These are phyloP conservation scores for Choristoneura rosaceana DNA, from an alignment of 2,888 invertebrate species.

Conservation along the genomic window DNA sequence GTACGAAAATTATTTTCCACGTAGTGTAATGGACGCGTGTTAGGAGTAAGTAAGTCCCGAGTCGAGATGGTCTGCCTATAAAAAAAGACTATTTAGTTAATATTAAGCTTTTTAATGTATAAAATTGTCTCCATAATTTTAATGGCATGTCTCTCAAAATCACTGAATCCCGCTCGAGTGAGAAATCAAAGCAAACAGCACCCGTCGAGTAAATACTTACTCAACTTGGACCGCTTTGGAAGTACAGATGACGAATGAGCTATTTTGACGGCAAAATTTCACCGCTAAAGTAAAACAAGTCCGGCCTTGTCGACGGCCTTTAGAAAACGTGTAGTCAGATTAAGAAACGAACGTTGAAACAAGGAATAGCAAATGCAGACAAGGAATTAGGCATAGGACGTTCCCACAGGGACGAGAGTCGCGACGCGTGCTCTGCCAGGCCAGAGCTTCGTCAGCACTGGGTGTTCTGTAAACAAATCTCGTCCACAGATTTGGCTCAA, in stretches of 20 bases:
- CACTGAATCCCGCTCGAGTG: slow-evolving; percentile 35
- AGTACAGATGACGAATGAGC: slow-evolving; percentile 33
- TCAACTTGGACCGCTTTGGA: slow-evolving; percentile 15
- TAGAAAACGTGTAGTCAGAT: slow-evolving; percentile 42
- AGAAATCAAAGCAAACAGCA: background rate
- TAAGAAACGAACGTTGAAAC: slow-evolving; percentile 29
- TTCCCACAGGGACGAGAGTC: slow-evolving; percentile 18
- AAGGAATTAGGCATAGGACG: slow-evolving; percentile 42
- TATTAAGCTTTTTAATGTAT: slow-evolving; percentile 73
- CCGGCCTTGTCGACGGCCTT: slow-evolving; percentile 63
- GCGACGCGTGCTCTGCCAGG: slow-evolving; percentile 42
- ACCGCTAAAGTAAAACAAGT: slow-evolving; percentile 53
- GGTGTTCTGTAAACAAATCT: no score
- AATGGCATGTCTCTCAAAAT: slow-evolving; percentile 73
- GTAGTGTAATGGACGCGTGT: slow-evolving; percentile 58
- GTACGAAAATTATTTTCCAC: slow-evolving; percentile 79
- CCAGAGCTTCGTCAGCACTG: slow-evolving; percentile 4
- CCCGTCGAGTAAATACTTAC: slow-evolving; percentile 5
- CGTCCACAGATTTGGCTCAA: no score
- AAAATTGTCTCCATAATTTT: slow-evolving; percentile 69
- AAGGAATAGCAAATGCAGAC: slow-evolving; percentile 40
- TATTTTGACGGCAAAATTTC: slow-evolving; percentile 52
- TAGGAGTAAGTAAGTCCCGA: slow-evolving; percentile 57
- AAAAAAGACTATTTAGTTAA: slow-evolving; percentile 80
- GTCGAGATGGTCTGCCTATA: slow-evolving; percentile 74